phyloP scores from a whole-genome alignment of 2,888 invertebrate species.

The Meghimatium bilineatum region DNA sequence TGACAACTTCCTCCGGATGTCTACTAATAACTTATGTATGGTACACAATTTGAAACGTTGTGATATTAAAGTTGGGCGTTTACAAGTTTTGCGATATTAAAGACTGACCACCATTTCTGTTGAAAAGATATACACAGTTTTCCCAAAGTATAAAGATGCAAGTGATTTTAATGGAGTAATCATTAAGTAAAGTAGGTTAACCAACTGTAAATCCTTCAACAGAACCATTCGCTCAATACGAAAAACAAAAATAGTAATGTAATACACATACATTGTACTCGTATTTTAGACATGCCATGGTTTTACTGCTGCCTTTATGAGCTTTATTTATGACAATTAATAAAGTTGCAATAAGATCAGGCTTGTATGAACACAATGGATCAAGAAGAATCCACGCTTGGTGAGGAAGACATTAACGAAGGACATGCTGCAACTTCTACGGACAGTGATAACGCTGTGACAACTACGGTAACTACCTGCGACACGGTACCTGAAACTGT shows the following conservation, averaged over 20 bases:
- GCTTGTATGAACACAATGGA: background rate
- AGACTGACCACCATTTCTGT: background rate
- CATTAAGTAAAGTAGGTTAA: no score
- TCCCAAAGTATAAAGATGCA: no score
- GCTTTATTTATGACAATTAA: background rate
- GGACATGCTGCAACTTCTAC: background rate
- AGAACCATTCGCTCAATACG: no score
- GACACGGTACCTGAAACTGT: background rate
- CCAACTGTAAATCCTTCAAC: no score
- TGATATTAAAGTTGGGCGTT: background rate
- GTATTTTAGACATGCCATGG: background rate
- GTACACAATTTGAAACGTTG: background rate
- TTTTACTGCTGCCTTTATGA: background rate
- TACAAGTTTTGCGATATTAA: background rate
- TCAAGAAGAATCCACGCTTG: background rate
- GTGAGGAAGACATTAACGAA: background rate
- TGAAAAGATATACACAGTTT: background rate
- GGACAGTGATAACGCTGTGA: background rate
- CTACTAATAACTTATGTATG: background rate
- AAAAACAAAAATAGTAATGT: background rate
- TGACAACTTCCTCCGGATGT: constrained; percentile 8
- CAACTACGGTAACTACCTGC: background rate
- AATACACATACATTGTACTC: background rate
- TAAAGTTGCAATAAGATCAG: background rate
- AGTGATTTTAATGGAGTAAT: no score